These are phyloP conservation scores for Arctia plantaginis DNA, from an alignment of 2,888 invertebrate genomes.

Conservation along the genomic window DNA sequence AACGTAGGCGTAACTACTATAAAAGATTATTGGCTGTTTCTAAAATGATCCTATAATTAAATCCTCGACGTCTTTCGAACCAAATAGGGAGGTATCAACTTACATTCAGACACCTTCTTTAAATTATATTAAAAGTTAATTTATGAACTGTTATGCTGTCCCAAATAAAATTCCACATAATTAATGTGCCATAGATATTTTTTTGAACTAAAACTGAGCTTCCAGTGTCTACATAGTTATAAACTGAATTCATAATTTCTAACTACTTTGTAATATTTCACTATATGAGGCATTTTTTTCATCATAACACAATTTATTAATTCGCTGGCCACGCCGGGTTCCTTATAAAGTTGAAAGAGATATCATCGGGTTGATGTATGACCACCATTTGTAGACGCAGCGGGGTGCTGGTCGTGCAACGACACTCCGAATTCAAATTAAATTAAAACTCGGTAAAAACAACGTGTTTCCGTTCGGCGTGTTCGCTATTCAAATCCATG, in stretches of 20 bases:
- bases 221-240: slow-evolving; percentile 38
- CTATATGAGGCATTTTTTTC: slow-evolving; percentile 67
- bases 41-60: slow-evolving; percentile 19
- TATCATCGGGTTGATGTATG: slow-evolving; percentile 85
- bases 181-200: slow-evolving; percentile 4
- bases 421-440: slow-evolving; percentile 84
- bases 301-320: slow-evolving; percentile 72
- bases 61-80: not conserved
- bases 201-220: slow-evolving; percentile 26
- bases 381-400: slow-evolving; percentile 82
- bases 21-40: slow-evolving; percentile 21
- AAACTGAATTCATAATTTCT: slow-evolving; percentile 40
- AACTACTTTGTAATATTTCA: slow-evolving; percentile 66
- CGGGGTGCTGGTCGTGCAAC: slow-evolving; percentile 75
- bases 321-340: slow-evolving; percentile 73
- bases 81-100: not conserved
- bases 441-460: slow-evolving; percentile 85
- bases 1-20: not conserved
- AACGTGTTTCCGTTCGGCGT: slow-evolving; percentile 77
- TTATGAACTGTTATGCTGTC: not conserved
- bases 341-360: slow-evolving; percentile 84
- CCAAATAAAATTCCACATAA: not conserved
- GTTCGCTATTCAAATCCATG: slow-evolving; percentile 75
- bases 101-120: not conserved
- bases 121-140: not conserved